Evolutionary conservation across 2,797 vertebrate species (phyloP).

Genomic region (Phataginus tricuspis): DNA sequence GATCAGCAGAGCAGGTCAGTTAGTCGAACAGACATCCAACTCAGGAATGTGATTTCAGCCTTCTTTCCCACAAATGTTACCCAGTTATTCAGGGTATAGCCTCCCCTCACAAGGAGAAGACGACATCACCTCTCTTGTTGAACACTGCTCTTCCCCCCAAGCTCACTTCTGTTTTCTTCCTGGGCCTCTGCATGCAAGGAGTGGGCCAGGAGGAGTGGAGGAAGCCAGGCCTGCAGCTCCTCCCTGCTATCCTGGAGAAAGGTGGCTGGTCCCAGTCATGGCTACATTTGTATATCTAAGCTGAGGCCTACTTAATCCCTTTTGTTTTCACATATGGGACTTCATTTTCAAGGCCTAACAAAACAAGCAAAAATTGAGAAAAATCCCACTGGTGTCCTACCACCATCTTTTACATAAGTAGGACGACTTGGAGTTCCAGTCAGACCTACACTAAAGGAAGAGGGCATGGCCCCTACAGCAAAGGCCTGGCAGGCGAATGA

Average conservation of each 20-base stretch:
- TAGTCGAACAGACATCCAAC: not conserved
- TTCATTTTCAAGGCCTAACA: slow-evolving; percentile 8
- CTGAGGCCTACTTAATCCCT: not conserved
- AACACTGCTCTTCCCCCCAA: not conserved
- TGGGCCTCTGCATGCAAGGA: not conserved
- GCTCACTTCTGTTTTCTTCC: not conserved
- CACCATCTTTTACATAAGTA: not conserved
- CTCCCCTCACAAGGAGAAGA: not conserved
- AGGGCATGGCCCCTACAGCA: not conserved
- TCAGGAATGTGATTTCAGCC: not conserved
- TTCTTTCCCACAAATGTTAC: not conserved
- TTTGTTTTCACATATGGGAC: slow-evolving; percentile 1
- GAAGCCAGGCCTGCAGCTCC: not conserved
- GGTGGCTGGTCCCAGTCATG: not conserved
- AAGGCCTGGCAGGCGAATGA: not conserved
- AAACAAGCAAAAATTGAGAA: not conserved
- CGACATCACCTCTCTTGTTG: not conserved
- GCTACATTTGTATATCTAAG: not conserved
- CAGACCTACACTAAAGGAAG: not conserved
- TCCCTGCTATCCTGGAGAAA: not conserved
- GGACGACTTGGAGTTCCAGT: not conserved
- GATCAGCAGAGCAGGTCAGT: not conserved
- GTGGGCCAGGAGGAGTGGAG: not conserved
- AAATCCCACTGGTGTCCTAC: not conserved
- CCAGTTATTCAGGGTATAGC: not conserved